Percentiles rank a stretch among this genome's conserved stretches.
Conservation (phyloP, 2,888 invertebrate species). For the Theretra japonica region DNA sequence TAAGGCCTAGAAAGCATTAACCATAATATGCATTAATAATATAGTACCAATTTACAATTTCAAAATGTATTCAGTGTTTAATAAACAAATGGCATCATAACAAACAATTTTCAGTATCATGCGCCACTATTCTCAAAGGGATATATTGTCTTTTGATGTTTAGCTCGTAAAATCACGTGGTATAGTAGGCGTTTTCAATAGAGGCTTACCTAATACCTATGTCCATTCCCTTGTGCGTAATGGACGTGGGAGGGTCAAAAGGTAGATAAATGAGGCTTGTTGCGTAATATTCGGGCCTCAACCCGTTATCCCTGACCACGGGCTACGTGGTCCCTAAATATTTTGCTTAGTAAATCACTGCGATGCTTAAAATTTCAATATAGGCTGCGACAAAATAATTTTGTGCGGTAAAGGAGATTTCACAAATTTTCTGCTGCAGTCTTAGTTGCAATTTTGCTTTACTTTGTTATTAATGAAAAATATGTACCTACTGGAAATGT, state of each 20-base stretch:
- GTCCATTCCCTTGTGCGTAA: conserved; percentile 9
- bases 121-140: background rate
- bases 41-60: too few relatives aligned
- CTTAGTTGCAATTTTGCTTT: background rate
- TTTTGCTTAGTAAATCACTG: conserved; percentile 20
- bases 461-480: background rate
- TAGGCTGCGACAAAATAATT: background rate
- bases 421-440: background rate
- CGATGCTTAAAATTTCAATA: conserved; percentile 2
- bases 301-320: conserved; percentile 13
- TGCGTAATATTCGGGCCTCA: conserved; percentile 14
- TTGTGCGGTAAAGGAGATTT: background rate
- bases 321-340: background rate
- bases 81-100: too few relatives aligned
- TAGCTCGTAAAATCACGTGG: conserved; percentile 12
- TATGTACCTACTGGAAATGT: too few relatives aligned
- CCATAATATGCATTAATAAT: too few relatives aligned
- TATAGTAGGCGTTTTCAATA: conserved; percentile 4
- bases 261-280: conserved; percentile 21
- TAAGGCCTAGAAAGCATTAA: too few relatives aligned
- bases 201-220: conserved; percentile 11
- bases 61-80: too few relatives aligned
- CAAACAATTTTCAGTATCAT: background rate
- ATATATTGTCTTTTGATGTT: background rate
- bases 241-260: conserved; percentile 19